phyloP scores from a whole-genome alignment of 1,140 invertebrate genomes.

The Proales similis region DNA sequence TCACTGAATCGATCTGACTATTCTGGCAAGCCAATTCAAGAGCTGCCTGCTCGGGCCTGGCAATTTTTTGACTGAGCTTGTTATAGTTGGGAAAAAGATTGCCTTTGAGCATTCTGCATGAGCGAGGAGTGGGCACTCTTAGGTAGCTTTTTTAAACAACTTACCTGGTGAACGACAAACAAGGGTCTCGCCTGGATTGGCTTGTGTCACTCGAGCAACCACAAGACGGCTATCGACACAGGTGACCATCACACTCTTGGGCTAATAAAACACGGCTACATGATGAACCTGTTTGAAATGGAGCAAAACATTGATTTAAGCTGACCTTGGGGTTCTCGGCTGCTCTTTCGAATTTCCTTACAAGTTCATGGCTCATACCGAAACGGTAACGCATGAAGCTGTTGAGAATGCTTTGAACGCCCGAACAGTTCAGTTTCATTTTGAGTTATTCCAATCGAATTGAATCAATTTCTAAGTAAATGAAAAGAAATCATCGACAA shows the following conservation, averaged over 20 bases:
- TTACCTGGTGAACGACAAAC: conserved; percentile 83
- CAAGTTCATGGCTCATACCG: not conserved
- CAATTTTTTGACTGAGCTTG: conserved; percentile 40
- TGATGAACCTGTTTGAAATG: conserved; percentile 53
- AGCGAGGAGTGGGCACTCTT: no score
- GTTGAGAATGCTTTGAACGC: conserved; percentile 6
- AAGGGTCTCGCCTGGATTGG: conserved; percentile 92
- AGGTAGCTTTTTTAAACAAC: not conserved
- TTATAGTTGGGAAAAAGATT: conserved; percentile 45
- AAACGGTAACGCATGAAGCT: conserved; percentile 14
- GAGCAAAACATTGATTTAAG: conserved; percentile 36
- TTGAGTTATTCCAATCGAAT: not conserved
- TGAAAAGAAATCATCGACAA: no score
- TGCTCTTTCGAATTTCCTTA: conserved; percentile 24
- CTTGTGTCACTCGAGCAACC: conserved; percentile 85
- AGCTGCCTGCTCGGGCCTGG: conserved; percentile 80
- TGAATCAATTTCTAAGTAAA: no score
- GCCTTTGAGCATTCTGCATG: not conserved
- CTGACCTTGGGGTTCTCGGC: conserved; percentile 10
- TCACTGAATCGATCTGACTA: conserved; percentile 84
- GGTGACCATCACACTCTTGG: conserved; percentile 88
- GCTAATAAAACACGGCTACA: conserved; percentile 51
- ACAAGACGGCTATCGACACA: conserved; percentile 96
- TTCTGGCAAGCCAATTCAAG: conserved; percentile 83
- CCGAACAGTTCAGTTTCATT: conserved; percentile 33